Conservation (phyloP, 2,888 invertebrate species). For the Meteorus colon region DNA sequence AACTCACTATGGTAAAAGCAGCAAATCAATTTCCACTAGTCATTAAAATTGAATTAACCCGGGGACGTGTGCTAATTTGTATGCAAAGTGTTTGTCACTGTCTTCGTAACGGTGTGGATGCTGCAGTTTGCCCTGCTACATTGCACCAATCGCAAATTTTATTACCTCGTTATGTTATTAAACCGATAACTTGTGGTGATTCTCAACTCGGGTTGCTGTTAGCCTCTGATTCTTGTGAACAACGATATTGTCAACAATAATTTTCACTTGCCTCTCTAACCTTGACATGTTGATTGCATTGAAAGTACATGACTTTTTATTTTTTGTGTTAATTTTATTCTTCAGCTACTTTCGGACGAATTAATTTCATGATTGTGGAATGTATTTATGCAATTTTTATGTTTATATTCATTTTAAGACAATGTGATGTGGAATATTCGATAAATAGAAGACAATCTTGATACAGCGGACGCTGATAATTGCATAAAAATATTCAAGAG, state of each 20-base stretch:
- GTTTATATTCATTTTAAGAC: no score
- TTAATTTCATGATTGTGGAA: no score
- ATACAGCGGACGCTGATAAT: no score
- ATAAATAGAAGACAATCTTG: no score
- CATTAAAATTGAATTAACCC: neutral
- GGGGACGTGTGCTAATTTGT: neutral
- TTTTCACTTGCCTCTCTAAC: neutral
- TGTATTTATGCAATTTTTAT: no score
- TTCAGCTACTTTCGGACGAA: no score
- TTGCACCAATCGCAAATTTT: slow-evolving; percentile 19
- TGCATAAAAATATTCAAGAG: no score
- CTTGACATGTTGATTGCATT: no score
- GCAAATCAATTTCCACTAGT: neutral
- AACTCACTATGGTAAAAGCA: neutral
- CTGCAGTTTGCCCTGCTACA: neutral
- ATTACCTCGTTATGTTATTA: slow-evolving; percentile 25
- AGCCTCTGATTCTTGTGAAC: neutral
- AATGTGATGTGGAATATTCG: no score
- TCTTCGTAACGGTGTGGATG: neutral
- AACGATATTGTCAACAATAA: neutral
- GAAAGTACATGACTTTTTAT: neutral
- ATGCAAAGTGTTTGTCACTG: neutral
- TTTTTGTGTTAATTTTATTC: neutral
- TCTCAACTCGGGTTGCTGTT: neutral
- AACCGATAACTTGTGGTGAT: slow-evolving; percentile 6